Evolutionary conservation across 1,140 invertebrate genomes (phyloP).

Genomic region (Calliopsis andreniformis): DNA sequence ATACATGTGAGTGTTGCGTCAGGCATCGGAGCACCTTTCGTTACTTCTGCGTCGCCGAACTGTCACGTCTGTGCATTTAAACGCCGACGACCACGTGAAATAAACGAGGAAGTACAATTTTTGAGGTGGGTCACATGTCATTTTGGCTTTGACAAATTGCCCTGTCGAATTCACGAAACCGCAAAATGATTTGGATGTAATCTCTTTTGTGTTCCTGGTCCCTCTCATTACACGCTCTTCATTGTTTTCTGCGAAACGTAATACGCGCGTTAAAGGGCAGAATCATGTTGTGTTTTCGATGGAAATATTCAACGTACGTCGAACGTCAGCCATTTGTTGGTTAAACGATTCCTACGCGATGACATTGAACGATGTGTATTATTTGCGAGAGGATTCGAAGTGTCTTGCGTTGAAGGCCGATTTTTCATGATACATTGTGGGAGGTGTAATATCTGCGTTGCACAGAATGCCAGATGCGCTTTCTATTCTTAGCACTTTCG

Average conservation of each 20-base stretch:
- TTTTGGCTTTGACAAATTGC: no score
- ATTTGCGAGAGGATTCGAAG: neutral
- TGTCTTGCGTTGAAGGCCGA: no score
- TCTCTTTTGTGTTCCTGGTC: neutral
- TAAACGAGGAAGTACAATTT: conserved; percentile 14
- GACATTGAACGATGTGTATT: no score
- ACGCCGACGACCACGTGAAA: neutral
- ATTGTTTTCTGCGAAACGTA: neutral
- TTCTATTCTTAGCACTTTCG: neutral
- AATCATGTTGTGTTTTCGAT: neutral
- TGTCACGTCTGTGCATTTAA: neutral
- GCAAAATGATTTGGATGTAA: neutral
- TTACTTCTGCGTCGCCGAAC: neutral
- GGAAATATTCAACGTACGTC: neutral
- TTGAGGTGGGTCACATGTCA: conserved; percentile 35
- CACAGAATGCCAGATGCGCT: neutral
- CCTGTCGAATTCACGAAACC: neutral
- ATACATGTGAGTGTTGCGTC: conserved; percentile 47
- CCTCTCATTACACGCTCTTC: neutral
- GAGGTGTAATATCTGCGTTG: neutral
- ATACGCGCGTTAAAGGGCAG: no score
- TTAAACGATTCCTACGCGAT: conserved; percentile 11
- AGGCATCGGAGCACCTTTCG: no score
- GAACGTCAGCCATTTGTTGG: conserved; percentile 35
- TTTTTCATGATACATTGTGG: no score